Evolutionary conservation across 2,888 invertebrate species (phyloP).

Genomic region (Rhamnusium bicolor): DNA sequence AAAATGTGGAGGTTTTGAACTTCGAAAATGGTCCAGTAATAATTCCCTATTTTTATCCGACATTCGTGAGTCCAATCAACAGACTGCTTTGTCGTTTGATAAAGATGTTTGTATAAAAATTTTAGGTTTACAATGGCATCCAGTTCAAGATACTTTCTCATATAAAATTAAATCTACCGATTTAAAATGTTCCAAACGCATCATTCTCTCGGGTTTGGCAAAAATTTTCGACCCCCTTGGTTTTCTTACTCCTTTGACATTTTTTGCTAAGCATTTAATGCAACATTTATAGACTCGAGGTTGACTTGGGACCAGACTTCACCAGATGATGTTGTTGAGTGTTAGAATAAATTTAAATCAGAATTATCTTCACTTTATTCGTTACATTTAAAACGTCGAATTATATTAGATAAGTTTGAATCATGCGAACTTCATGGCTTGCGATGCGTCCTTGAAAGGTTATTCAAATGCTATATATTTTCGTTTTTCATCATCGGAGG

Average conservation of each 20-base stretch:
- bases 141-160: background rate
- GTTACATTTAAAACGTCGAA: background rate
- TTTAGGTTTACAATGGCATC: conserved; percentile 5
- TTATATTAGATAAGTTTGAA: background rate
- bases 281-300: background rate
- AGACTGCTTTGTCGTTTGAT: background rate
- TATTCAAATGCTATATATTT: too few species aligned
- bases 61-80: conserved; percentile 2
- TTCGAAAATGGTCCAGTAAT: conserved; percentile 19
- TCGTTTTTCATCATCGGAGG: too few species aligned
- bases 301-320: background rate
- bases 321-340: background rate
- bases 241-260: background rate
- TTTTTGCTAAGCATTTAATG: background rate
- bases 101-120: background rate
- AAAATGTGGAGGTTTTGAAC: conserved; percentile 13
- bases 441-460: too few species aligned
- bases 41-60: background rate
- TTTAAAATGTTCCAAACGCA: background rate
- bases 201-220: background rate
- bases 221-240: background rate
- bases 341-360: background rate
- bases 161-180: background rate
- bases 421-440: background rate
- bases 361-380: background rate